Percentiles rank a stretch among this genome's conserved stretches.
phyloP scores from a whole-genome alignment of 2,888 invertebrate genomes.

The Polydrusus cervinus region DNA sequence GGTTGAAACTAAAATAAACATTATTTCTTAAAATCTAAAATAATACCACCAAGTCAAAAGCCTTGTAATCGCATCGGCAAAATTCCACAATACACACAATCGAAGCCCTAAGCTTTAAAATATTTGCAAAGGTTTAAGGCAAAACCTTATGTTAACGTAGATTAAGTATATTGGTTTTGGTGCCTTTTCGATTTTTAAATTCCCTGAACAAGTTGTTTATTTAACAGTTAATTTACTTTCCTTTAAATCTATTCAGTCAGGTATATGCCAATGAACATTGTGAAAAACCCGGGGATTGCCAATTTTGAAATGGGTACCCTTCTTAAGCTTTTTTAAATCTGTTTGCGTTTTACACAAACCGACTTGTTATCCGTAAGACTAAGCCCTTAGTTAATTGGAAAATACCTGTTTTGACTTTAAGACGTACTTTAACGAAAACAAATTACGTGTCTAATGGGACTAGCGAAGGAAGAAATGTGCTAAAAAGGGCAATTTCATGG shows the following conservation, averaged over 20 bases:
- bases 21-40: neutral
- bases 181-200: conserved; percentile 39
- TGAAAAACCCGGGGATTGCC: conserved; percentile 35
- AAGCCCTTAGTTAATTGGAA: conserved; percentile 43
- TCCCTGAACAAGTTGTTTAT: conserved; percentile 43
- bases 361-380: conserved; percentile 40
- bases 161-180: conserved; percentile 42
- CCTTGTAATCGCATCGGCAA: conserved; percentile 32
- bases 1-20: neutral
- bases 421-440: conserved; percentile 16
- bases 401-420: conserved; percentile 48
- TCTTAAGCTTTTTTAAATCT: conserved; percentile 36
- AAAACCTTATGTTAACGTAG: conserved; percentile 28
- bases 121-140: conserved; percentile 39
- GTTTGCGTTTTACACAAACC: conserved; percentile 27
- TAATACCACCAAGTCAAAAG: conserved; percentile 27
- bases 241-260: conserved; percentile 35
- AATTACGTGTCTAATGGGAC: conserved; percentile 31
- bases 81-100: conserved; percentile 36
- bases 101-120: conserved; percentile 23
- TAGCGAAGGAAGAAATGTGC: conserved; percentile 24
- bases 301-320: conserved; percentile 39
- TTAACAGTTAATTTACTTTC: conserved; percentile 40
- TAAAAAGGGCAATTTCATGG: conserved; percentile 24
- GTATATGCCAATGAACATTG: conserved; percentile 38